Evolutionary conservation across 1,140 invertebrate species (phyloP), one percentile per base, ranked within the genome.

Genomic region (Lepidotrigona ventralis): DNA sequence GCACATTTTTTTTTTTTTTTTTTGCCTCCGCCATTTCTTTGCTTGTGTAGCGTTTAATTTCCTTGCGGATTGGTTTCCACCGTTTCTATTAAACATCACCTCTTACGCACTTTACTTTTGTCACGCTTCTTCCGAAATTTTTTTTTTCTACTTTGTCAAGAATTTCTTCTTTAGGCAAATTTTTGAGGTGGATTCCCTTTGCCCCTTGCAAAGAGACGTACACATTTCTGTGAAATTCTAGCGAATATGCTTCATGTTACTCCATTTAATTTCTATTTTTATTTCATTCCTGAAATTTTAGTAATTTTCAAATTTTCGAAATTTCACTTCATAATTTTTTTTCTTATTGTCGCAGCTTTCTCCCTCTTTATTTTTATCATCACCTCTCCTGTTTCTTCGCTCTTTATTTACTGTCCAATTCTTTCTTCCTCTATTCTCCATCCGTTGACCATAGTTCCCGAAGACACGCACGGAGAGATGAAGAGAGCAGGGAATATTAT

Each of bases 401-500:
- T 23, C 58, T 64, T 64, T 29, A 29, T 64, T 0, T 1, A 64
- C 15, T 26, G 63, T 5, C 26, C n/a, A 29, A 29, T 64, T 64
- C 21, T 39, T 29, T 21, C 15, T n/a, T 33, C n/a, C 0, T 33
- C 33, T 4, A 17, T 23, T 64, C 23, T 66, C 17, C 72, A 76
- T 81, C 77, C 81, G 68, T 63, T 84, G 70, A 23, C 66, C 54
- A 58, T 76, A 51, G 14, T 23, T 14, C 33, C 19, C 17, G 21
- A 58, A 58, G 33, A 63, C 23, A 33, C 21, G 11, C 33, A 66
- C 64, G 33, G 29, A 33, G 64, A n/a, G 46, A 26, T 4, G n/a
- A 14, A 2, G 33, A 33, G 19, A 6, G 19, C 33, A 17, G 79
- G 51, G 79, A 89, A 91, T 91, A 90, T 91, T 90, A 91, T 91